Conservation (phyloP, 2,888 invertebrate species). For the Oxyscelio sp. region DNA sequence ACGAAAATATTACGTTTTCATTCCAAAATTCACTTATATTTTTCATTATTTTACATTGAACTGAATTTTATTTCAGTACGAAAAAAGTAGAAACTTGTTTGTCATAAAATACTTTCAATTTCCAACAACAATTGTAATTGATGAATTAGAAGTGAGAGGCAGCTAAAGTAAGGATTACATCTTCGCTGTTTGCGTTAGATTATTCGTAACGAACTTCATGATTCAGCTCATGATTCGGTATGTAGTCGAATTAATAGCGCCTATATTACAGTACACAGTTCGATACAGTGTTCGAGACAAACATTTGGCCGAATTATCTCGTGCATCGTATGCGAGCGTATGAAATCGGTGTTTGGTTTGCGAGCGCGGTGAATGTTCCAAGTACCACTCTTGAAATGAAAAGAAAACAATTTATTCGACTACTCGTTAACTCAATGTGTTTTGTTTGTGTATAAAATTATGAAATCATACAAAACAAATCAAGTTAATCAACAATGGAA, state of each 20-base stretch:
- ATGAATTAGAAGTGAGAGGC: not conserved
- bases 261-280: conserved; percentile 44
- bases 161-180: conserved; percentile 40
- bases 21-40: too few species aligned
- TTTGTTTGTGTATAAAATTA: conserved; percentile 59
- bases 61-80: too few species aligned
- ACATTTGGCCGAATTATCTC: conserved; percentile 69
- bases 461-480: conserved; percentile 56
- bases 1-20: too few species aligned
- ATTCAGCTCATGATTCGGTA: conserved; percentile 36
- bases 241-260: conserved; percentile 58
- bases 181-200: conserved; percentile 33
- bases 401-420: conserved; percentile 66
- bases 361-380: conserved; percentile 39
- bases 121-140: not conserved
- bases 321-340: conserved; percentile 42
- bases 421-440: conserved; percentile 45
- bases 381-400: conserved; percentile 61
- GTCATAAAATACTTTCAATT: too few species aligned
- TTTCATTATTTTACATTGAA: too few species aligned
- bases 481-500: conserved; percentile 54
- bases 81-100: too few species aligned
- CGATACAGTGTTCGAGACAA: conserved; percentile 52
- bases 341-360: conserved; percentile 63
- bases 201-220: conserved; percentile 29